Evolutionary conservation across 2,797 vertebrate species (phyloP).

Genomic region (Sparidentex hasta): DNA sequence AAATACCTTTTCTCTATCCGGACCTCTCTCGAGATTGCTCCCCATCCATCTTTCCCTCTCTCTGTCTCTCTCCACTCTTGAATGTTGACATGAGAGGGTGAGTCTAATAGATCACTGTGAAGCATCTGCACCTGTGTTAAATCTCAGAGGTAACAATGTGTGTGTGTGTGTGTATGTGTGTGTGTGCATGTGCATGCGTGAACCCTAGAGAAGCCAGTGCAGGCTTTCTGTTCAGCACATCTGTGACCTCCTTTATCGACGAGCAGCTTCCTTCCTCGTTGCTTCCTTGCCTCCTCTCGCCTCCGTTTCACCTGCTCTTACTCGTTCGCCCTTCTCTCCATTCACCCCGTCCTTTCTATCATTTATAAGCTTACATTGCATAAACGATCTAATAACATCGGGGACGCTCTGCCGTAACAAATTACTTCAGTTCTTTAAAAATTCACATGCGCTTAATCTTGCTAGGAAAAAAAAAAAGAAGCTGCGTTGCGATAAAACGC

Average conservation of each 20-base stretch:
- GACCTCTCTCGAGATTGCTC: conserved; percentile 70
- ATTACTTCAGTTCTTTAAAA: conserved; percentile 10
- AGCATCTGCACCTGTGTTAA: conserved; percentile 83
- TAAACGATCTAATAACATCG: conserved; percentile 24
- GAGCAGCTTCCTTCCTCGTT: conserved; percentile 54
- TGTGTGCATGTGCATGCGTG: conserved; percentile 25
- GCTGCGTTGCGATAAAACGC: not conserved
- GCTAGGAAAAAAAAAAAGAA: conserved; percentile 21
- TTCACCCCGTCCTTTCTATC: conserved; percentile 19
- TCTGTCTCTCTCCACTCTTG: conserved; percentile 71
- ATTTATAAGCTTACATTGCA: conserved; percentile 28
- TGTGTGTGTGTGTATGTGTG: conserved; percentile 31
- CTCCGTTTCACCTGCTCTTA: conserved; percentile 42
- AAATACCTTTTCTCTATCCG: conserved; percentile 74
- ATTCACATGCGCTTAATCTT: conserved; percentile 9
- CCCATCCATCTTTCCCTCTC: conserved; percentile 73
- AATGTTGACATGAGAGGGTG: conserved; percentile 80
- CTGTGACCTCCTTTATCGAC: conserved; percentile 78
- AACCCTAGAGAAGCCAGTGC: conserved; percentile 55
- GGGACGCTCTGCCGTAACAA: not conserved
- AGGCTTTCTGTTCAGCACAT: conserved; percentile 75
- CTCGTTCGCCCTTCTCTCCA: conserved; percentile 17
- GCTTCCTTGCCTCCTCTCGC: conserved; percentile 3
- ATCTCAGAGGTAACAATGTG: conserved; percentile 70
- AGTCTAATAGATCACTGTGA: conserved; percentile 83